Evolutionary conservation across 2,888 invertebrate species (phyloP).

Genomic region (Habroteleia sp.): DNA sequence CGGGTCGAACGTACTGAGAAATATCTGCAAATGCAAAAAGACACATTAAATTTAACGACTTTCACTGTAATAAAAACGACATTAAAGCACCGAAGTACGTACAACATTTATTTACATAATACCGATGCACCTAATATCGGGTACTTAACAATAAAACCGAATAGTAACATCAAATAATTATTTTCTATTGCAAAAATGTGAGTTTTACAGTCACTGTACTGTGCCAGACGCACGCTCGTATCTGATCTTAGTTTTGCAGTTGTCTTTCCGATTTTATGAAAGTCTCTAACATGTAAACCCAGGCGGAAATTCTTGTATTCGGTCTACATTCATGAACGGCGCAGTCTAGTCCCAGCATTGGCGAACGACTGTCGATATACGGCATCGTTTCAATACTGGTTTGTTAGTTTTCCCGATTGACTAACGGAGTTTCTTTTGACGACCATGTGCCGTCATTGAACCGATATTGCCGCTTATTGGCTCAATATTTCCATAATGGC

Average conservation of each 20-base stretch:
- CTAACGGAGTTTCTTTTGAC: no score
- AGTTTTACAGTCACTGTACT: conserved; percentile 13
- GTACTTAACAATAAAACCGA: conserved; percentile 25
- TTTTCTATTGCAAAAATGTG: conserved; percentile 11
- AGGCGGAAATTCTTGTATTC: no score
- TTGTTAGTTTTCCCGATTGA: no score
- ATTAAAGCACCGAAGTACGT: conserved; percentile 21
- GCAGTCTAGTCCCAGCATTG: no score
- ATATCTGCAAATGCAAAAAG: conserved; percentile 47
- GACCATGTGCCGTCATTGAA: no score
- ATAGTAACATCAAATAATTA: conserved; percentile 33
- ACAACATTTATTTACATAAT: conserved; percentile 47
- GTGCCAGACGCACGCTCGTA: conserved; percentile 7
- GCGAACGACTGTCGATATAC: no score
- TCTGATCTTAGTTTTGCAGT: conserved; percentile 1
- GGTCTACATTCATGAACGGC: no score
- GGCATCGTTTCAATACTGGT: no score
- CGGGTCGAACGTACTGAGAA: conserved; percentile 11
- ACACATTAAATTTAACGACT: conserved; percentile 50
- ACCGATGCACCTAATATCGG: conserved; percentile 22
- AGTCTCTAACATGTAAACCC: no score
- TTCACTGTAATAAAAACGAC: conserved; percentile 36
- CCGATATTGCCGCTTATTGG: no score
- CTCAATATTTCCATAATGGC: no score
- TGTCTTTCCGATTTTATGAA: no score